Percentiles rank a stretch among this genome's conserved stretches.
phyloP scores from a whole-genome alignment of 2,888 invertebrate genomes.

The Lasioglossum zephyrum region DNA sequence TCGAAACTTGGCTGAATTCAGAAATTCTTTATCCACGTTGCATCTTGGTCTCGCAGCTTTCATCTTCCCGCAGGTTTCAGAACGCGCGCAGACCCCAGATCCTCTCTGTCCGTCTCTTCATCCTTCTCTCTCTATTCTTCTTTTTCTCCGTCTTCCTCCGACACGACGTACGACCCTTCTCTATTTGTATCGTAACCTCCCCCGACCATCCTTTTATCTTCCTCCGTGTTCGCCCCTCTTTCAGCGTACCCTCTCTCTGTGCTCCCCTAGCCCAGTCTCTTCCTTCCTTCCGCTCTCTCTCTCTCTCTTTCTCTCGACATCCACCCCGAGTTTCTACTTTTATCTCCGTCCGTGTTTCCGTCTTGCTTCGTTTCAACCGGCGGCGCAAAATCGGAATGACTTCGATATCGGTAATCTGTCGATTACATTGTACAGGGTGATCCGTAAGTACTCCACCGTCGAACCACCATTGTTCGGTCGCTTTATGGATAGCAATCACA shows the following conservation, averaged over 20 bases:
- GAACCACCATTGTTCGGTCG: background rate
- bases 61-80: conserved; percentile 27
- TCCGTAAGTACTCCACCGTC: background rate
- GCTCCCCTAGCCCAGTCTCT: conserved; percentile 44
- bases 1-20: background rate
- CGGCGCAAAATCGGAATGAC: conserved; percentile 3
- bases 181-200: conserved; percentile 55
- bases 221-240: conserved; percentile 37
- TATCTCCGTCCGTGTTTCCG: conserved; percentile 13
- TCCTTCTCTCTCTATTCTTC: background rate
- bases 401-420: conserved; percentile 9
- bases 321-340: conserved; percentile 11
- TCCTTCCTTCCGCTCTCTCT: conserved; percentile 12
- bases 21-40: background rate
- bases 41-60: conserved; percentile 26
- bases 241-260: conserved; percentile 32
- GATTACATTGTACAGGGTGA: conserved; percentile 10
- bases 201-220: conserved; percentile 53
- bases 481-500: background rate
- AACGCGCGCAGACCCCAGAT: conserved; percentile 7
- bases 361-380: conserved; percentile 6
- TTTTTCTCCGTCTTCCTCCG: background rate
- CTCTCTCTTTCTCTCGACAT: background rate
- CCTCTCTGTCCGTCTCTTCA: background rate
- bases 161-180: conserved; percentile 46